Percentiles rank a stretch among this genome's conserved stretches.
phyloP scores from a whole-genome alignment of 2,888 invertebrate species.

The Eupeodes luniger region DNA sequence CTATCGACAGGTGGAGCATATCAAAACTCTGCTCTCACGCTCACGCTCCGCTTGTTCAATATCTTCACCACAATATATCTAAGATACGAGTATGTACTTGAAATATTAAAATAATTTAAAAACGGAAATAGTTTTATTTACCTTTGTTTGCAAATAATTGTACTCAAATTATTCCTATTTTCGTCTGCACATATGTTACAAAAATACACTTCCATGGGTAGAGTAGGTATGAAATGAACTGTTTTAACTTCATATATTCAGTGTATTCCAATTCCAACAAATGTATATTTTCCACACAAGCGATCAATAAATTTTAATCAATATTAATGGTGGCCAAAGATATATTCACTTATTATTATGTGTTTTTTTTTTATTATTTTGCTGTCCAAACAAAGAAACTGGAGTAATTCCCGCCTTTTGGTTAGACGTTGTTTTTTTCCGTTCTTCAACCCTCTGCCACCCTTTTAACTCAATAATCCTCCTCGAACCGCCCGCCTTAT shows the following conservation, averaged over 20 bases:
- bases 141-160: conserved; percentile 50
- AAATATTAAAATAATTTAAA: background rate
- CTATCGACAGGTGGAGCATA: conserved; percentile 36
- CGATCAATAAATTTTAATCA: conserved; percentile 68
- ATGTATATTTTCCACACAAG: conserved; percentile 35
- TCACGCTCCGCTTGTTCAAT: no score
- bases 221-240: background rate
- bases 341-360: conserved; percentile 1
- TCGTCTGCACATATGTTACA: conserved; percentile 46
- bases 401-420: conserved; percentile 32
- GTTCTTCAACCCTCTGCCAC: background rate
- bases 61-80: no score
- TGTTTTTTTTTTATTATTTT: background rate
- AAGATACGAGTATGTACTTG: no score
- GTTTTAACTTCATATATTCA: background rate
- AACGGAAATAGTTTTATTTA: conserved; percentile 44
- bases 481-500: conserved; percentile 13
- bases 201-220: conserved; percentile 26
- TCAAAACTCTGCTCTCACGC: background rate
- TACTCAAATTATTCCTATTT: background rate
- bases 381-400: conserved; percentile 22
- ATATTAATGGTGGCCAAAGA: conserved; percentile 55
- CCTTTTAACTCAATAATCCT: background rate
- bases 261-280: background rate
- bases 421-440: background rate